A percentile compares a stretch with the other conserved stretches of the same genome.
These are phyloP conservation scores for Nemoura dubitans DNA, from an alignment of 2,888 invertebrate genomes.

Conservation along the genomic window DNA sequence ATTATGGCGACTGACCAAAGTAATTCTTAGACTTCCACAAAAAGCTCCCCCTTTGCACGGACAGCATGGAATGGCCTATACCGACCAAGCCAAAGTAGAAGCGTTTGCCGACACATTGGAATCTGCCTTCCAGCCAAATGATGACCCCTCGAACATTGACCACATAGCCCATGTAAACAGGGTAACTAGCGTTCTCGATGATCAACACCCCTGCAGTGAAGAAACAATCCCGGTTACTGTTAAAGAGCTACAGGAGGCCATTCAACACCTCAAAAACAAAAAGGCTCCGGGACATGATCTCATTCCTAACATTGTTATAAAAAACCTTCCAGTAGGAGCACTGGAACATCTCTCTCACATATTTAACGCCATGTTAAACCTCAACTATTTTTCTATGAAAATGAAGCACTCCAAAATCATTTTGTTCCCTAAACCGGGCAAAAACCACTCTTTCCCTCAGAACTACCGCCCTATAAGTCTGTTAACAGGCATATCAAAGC, in stretches of 20 bases:
- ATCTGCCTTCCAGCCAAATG: neutral
- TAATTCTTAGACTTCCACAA: neutral
- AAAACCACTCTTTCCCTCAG: slow-evolving; percentile 47
- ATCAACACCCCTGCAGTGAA: neutral
- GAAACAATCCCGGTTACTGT: too few species aligned
- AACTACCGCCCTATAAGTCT: slow-evolving; percentile 54
- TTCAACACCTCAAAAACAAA: neutral
- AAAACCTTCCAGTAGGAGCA: slow-evolving; percentile 50
- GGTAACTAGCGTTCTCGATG: neutral
- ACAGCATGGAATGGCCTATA: neutral
- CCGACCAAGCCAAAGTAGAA: slow-evolving; percentile 14
- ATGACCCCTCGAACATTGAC: neutral
- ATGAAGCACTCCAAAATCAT: slow-evolving; percentile 53
- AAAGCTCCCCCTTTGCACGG: neutral
- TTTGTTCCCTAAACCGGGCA: slow-evolving; percentile 53
- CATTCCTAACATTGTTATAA: slow-evolving; percentile 46
- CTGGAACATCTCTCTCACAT: slow-evolving; percentile 24
- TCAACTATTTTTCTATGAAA: neutral
- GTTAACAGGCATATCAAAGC: slow-evolving; percentile 51
- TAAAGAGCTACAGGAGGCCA: neutral
- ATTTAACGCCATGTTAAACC: neutral
- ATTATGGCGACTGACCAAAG: neutral
- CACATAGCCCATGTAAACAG: neutral
- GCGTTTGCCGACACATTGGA: neutral
- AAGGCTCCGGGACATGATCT: slow-evolving; percentile 14